A percentile compares a stretch with the other conserved stretches of the same genome.
Conservation (phyloP, 2,113 vertebrate species). For the Diphyllodes magnificus region DNA sequence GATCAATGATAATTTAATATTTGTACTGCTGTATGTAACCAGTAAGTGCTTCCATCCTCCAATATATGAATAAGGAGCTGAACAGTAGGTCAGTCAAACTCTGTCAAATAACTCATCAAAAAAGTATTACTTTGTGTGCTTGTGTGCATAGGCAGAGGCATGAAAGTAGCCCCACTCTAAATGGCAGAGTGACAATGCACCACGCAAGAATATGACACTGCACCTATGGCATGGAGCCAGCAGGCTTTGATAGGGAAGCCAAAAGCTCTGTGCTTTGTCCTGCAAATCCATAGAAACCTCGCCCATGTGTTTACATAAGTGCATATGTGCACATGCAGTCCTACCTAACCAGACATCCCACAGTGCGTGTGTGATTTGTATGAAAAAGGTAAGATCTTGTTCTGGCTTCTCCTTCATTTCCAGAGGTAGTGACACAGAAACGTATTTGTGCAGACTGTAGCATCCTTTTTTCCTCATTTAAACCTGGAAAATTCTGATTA, state of each 20-base stretch:
- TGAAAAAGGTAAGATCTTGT: background rate
- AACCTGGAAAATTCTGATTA: background rate
- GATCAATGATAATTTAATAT: background rate
- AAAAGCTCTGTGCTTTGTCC: background rate
- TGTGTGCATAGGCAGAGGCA: background rate
- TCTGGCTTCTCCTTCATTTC: background rate
- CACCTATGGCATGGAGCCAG: background rate
- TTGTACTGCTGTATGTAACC: background rate
- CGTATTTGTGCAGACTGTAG: background rate
- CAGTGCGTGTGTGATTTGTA: accelerated
- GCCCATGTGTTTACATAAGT: background rate
- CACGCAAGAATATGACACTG: background rate
- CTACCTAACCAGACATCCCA: background rate
- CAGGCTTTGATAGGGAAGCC: background rate
- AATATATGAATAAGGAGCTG: background rate
- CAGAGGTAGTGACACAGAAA: background rate
- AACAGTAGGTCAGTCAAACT: background rate
- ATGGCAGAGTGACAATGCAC: background rate
- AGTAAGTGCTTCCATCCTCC: background rate
- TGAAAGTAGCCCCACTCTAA: background rate
- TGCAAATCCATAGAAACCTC: background rate
- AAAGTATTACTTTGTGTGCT: background rate
- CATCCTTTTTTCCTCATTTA: background rate
- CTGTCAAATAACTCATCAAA: background rate
- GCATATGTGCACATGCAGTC: background rate